Conservation (phyloP, 2,888 invertebrate species). For the Lysandra bellargus region DNA sequence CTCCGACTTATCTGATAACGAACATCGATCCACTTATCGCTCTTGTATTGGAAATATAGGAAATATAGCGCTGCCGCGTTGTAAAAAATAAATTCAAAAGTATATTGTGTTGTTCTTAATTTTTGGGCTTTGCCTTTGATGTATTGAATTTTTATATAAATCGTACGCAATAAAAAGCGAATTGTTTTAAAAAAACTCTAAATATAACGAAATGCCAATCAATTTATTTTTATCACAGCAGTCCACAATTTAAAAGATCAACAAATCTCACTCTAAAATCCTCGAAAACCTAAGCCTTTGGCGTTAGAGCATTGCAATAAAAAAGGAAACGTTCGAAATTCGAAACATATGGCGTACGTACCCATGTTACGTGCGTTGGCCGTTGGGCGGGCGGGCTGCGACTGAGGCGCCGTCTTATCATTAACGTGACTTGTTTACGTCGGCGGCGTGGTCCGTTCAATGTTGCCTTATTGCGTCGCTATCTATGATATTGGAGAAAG, state of each 20-base stretch:
- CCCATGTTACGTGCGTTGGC: conserved; percentile 30
- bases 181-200: not conserved
- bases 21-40: conserved; percentile 61
- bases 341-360: conserved; percentile 23
- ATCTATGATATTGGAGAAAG: not conserved
- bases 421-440: conserved; percentile 67
- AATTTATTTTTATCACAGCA: not conserved
- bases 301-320: not conserved
- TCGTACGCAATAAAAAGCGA: not conserved
- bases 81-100: not conserved
- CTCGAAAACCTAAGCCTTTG: not conserved
- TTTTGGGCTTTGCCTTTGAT: not conserved
- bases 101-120: not conserved
- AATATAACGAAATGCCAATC: not conserved
- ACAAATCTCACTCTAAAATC: not conserved
- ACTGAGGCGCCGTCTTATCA: conserved; percentile 71
- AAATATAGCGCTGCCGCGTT: not conserved
- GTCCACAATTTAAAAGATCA: not conserved
- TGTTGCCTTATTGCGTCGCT: conserved; percentile 51
- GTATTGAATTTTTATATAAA: not conserved
- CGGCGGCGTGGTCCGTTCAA: conserved; percentile 64
- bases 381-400: conserved; percentile 67
- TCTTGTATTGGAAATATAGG: not conserved
- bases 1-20: conserved; percentile 74
- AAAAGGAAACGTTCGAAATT: conserved; percentile 20